A percentile compares a stretch with the other conserved stretches of the same genome.
These are phyloP conservation scores for Pao palembangensis DNA, from an alignment of 2,113 vertebrate genomes.

Conservation along the genomic window DNA sequence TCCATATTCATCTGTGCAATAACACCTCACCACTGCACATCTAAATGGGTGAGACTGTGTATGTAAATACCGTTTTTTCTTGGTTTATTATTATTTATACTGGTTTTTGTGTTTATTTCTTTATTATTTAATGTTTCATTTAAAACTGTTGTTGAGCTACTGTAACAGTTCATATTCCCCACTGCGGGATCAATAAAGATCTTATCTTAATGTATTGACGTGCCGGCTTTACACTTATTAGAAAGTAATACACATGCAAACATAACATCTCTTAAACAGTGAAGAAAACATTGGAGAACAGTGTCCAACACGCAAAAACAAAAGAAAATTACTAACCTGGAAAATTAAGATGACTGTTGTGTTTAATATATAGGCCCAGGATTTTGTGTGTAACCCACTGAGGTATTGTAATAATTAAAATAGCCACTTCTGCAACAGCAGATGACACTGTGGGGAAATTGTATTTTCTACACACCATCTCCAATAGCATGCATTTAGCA, in stretches of 20 bases:
- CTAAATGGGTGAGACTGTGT: too few species aligned
- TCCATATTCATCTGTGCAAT: too few species aligned
- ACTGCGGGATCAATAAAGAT: too few species aligned
- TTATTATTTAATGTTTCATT: too few species aligned
- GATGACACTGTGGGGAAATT: conserved; percentile 73
- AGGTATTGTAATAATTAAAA: conserved; percentile 76
- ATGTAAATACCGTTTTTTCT: too few species aligned
- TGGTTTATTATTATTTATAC: too few species aligned
- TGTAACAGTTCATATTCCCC: too few species aligned
- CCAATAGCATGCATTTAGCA: conserved; percentile 57
- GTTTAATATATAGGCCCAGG: conserved; percentile 39
- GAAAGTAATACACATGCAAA: conserved; percentile 55
- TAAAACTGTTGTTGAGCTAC: too few species aligned
- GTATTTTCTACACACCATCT: conserved; percentile 33
- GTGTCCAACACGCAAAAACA: conserved; percentile 13
- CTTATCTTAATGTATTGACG: too few species aligned
- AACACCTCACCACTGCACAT: too few species aligned
- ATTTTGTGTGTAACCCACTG: conserved; percentile 52
- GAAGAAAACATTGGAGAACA: conserved; percentile 1
- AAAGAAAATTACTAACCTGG: conserved; percentile 16
- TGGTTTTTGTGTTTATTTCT: too few species aligned
- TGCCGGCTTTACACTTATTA: conserved; percentile 45
- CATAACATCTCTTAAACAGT: conserved; percentile 52
- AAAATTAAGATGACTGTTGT: conserved; percentile 23
- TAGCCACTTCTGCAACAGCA: conserved; percentile 65